Evolutionary conservation across 2,888 invertebrate genomes (phyloP), one percentile per base, ranked within the genome.

Genomic region (Mesorhabditis spiculigera): DNA sequence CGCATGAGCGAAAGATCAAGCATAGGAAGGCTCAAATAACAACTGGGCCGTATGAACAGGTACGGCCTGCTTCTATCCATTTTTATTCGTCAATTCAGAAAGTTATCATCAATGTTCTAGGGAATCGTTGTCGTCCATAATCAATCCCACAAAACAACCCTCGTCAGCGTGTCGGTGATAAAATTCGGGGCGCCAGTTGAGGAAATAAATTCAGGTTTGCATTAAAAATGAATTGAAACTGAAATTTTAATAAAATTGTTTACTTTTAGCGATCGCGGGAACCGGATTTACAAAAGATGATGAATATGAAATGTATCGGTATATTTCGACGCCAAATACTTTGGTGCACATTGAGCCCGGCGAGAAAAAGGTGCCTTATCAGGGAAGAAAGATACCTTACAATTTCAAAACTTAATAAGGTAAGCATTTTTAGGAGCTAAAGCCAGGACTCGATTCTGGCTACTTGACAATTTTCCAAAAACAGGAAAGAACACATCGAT

Each of bases 71-170:
- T 50, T 50, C 58, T 28, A 28, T 28, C 28, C 3, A 3, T 28
- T 28, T 50, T 50, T 50, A 50, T n/a, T 50, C 8, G 58, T 50
- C 3, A 50, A 50, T 10, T 50, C 58, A 50, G n/a, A 50, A 50
- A 50, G 8, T 13, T 50, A 13, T 10, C 1, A 50, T 50, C n/a
- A 50, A 50, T n/a, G 58, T 50, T 50, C 58, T n/a, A 50, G 58
- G 58, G 58, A 50, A n/a, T n/a, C 8, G n/a, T 50, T n/a, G 58
- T 13, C 8, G 58, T 50, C 8, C 58, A 50, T n/a, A 50, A 50
- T 50, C 8, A 50, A 50, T 50, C 58, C n/a, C 58, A 50, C n/a
- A 50, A 50, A 50, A 50, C 58, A n/a, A n/a, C 58, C n/a, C 58
- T 50, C n/a, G 58, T 50, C 58, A n/a, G n/a, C 58, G 58, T 50